Conservation (phyloP, 1,140 invertebrate species). For the Diorhabda sublineata region DNA sequence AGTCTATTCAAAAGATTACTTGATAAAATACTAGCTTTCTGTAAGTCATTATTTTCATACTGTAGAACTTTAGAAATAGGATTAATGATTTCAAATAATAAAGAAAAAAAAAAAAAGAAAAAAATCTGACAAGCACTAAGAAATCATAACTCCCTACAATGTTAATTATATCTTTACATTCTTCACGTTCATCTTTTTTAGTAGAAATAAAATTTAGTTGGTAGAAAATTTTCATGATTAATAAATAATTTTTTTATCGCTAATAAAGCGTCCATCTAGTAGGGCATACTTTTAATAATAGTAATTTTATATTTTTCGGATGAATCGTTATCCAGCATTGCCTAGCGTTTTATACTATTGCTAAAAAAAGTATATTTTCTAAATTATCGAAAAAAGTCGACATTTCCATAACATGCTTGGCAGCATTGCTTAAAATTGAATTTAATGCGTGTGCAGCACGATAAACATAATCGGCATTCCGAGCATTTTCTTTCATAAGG, state of each 20-base stretch:
- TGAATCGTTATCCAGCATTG: slow-evolving; percentile 19
- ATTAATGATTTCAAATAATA: slow-evolving; percentile 39
- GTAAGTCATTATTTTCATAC: slow-evolving; percentile 39
- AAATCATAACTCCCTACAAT: slow-evolving; percentile 39
- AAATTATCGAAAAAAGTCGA: background rate
- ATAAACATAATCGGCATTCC: slow-evolving; percentile 22
- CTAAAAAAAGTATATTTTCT: slow-evolving; percentile 1
- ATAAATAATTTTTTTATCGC: slow-evolving; percentile 32
- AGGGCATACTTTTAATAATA: slow-evolving; percentile 36
- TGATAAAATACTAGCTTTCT: slow-evolving; percentile 37
- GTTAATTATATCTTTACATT: slow-evolving; percentile 25
- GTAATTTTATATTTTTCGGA: slow-evolving; percentile 26
- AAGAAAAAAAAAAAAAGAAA: slow-evolving; percentile 39
- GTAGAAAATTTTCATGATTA: slow-evolving; percentile 27
- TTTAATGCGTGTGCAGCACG: slow-evolving; percentile 7
- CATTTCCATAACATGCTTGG: background rate
- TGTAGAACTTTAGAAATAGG: slow-evolving; percentile 38
- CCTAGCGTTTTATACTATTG: slow-evolving; percentile 10
- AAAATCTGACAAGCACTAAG: slow-evolving; percentile 29
- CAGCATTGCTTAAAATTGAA: background rate
- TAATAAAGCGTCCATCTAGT: slow-evolving; percentile 36
- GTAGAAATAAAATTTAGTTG: slow-evolving; percentile 28
- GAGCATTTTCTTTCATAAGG: slow-evolving; percentile 27
- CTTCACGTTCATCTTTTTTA: slow-evolving; percentile 31
- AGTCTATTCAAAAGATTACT: slow-evolving; percentile 40